These are phyloP conservation scores for Ochropacha duplaris DNA, from an alignment of 2,888 invertebrate species.

Conservation along the genomic window DNA sequence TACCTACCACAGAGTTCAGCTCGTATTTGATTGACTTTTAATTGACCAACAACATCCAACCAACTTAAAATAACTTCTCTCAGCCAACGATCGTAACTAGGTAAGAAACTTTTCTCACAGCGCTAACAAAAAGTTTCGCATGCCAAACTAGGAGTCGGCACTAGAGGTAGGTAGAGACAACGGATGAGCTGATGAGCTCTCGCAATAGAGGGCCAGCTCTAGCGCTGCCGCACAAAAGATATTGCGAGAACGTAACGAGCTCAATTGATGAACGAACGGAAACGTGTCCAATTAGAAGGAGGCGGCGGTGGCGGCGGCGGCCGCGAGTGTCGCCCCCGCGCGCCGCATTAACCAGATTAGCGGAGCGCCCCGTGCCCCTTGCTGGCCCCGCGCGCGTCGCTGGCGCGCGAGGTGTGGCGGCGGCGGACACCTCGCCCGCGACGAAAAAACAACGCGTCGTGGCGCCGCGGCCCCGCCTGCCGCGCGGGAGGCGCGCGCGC, in stretches of 20 bases:
- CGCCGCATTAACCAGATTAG: slow-evolving; percentile 78
- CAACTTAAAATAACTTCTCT: slow-evolving; percentile 16
- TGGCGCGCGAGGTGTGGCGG: slow-evolving; percentile 65
- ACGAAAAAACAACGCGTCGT: slow-evolving; percentile 74
- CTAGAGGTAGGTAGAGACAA: slow-evolving; percentile 14
- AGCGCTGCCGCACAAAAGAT: slow-evolving; percentile 63
- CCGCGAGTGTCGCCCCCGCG: slow-evolving; percentile 65
- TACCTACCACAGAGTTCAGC: slow-evolving; percentile 2
- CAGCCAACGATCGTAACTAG: slow-evolving; percentile 19
- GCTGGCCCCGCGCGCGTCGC: slow-evolving; percentile 39
- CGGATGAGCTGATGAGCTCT: slow-evolving; percentile 25
- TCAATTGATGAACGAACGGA: slow-evolving; percentile 81
- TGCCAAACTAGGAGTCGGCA: slow-evolving; percentile 5
- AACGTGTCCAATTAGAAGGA: slow-evolving; percentile 82
- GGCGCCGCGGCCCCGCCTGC: slow-evolving; percentile 68
- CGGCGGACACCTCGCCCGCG: slow-evolving; percentile 77
- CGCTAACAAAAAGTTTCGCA: slow-evolving; percentile 30
- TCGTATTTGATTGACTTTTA: slow-evolving; percentile 6
- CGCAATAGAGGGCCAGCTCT: slow-evolving; percentile 44
- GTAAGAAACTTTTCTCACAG: slow-evolving; percentile 19
- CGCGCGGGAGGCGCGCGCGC: slow-evolving; percentile 60
- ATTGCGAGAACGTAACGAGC: slow-evolving; percentile 75
- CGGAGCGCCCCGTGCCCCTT: slow-evolving; percentile 48
- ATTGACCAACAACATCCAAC: slow-evolving; percentile 1
- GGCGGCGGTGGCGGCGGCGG: slow-evolving; percentile 66